phyloP scores from a whole-genome alignment of 2,888 invertebrate genomes.

The Brachyopa scutellaris region DNA sequence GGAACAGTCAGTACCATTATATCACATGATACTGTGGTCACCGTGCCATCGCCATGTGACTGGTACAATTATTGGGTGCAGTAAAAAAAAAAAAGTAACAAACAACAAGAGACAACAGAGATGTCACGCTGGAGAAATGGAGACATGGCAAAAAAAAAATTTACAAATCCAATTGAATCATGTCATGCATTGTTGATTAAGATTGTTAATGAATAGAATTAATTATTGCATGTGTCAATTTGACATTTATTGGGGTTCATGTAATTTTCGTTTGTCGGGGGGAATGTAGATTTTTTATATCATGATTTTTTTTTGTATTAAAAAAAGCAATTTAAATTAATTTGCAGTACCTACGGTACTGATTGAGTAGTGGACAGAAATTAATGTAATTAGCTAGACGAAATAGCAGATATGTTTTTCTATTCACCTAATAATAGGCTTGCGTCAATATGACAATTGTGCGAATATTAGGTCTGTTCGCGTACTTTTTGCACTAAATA shows the following conservation, averaged over 20 bases:
- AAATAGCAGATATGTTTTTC: too few species aligned
- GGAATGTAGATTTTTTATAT: too few species aligned
- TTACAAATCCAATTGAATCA: conserved; percentile 52
- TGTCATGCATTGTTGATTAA: conserved; percentile 67
- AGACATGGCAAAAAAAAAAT: conserved; percentile 31
- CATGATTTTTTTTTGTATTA: too few species aligned
- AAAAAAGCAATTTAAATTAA: too few species aligned
- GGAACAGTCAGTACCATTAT: conserved; percentile 27
- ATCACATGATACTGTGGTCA: conserved; percentile 24
- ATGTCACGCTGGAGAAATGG: conserved; percentile 12
- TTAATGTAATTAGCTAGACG: too few species aligned
- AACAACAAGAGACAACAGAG: background rate
- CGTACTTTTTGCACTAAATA: too few species aligned
- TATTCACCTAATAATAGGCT: too few species aligned
- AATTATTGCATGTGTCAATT: conserved; percentile 61
- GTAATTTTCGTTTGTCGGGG: conserved; percentile 25
- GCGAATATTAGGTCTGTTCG: too few species aligned
- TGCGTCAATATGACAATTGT: too few species aligned
- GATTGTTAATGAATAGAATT: conserved; percentile 64
- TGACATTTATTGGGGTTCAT: conserved; percentile 40
- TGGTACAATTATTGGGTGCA: conserved; percentile 24
- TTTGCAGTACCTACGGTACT: too few species aligned
- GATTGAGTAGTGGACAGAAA: too few species aligned
- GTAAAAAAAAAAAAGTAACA: background rate
- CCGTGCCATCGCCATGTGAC: conserved; percentile 16